Conservation (phyloP, 2,888 invertebrate species). For the Pomacea canaliculata region DNA sequence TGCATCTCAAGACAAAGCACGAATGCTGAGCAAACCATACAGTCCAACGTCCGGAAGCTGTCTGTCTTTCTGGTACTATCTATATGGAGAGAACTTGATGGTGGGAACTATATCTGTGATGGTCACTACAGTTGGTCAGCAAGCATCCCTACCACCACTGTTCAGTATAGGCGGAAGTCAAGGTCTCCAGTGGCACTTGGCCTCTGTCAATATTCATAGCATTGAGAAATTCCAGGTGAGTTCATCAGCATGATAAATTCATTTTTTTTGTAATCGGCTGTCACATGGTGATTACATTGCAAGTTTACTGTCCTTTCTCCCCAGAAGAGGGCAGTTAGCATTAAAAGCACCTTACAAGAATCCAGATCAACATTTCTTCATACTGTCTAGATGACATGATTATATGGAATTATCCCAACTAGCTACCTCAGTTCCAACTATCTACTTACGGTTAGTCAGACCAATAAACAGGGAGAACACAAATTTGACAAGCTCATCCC, state of each 20-base stretch:
- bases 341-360: no score
- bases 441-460: no score
- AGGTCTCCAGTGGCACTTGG: conserved; percentile 54
- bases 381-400: no score
- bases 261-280: no score
- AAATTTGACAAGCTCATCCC: no score
- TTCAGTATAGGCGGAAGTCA: conserved; percentile 52
- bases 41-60: conserved; percentile 39
- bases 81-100: conserved; percentile 38
- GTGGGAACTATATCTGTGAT: conserved; percentile 52
- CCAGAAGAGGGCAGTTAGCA: no score
- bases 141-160: conserved; percentile 26
- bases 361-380: no score
- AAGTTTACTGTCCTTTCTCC: no score
- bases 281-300: no score
- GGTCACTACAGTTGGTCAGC: conserved; percentile 21
- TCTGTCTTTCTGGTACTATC: conserved; percentile 54
- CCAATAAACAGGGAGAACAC: no score
- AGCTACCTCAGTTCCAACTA: no score
- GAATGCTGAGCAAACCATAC: conserved; percentile 34
- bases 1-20: conserved; percentile 73
- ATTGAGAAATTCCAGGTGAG: conserved; percentile 38
- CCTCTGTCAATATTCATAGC: conserved; percentile 39
- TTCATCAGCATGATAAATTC: background rate
- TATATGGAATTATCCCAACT: no score